Base-by-base conservation (phyloP, 2,113 vertebrate species). In the Panthera tigris region DNA sequence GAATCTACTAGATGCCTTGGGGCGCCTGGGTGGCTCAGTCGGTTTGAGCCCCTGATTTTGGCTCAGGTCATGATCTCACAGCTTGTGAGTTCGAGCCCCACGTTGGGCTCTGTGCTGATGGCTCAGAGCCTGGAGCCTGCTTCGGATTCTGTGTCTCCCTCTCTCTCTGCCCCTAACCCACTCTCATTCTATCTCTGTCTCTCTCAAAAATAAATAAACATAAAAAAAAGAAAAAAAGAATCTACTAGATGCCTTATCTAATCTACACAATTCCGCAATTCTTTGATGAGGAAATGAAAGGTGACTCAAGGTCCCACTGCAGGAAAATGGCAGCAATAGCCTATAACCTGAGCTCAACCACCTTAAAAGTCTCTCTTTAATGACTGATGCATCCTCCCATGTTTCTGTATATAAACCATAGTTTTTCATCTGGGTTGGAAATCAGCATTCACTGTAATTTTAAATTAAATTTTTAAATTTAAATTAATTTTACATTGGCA, bases 301-400 rank as follows among this genome's bases (percentile, higher is more conserved):
- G 7, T 48, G n/a, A 91, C 12, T n/a, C 14, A 15, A 41, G 10
- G 3, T 63, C 13, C 3, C 29, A 69, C 31, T 7, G 1, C 55
- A 45, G 27, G 31, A 36, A 76, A 80, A 81, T 19, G 29, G 14
- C 39, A 68, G 11, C 10, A 0, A 16, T 25, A 6, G 9, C 52
- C 52, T 82, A 27, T 45, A 3, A 19, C n/a, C 81, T 19, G 23
- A 71, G 57, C 31, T 45, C n/a, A 15, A 63, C 7, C 1, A 48
- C 73, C 31, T 69, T 33, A 12, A 27, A 21, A 45, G 15, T 79
- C 36, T 63, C 29, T 36, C 63, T 82, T 68, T 48, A 61, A 84
- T 63, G 19, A 88, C 2, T 1, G 4, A 21, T n/a, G 2, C 5
- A n/a, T 5, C n/a, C 5, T 81, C 2, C 6, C 2, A 2, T 27